Evolutionary conservation across 35 echinoderm and acorn worm species (phyloP), one percentile per base, ranked within the genome.

Genomic region (Heliocidaris tuberculata): DNA sequence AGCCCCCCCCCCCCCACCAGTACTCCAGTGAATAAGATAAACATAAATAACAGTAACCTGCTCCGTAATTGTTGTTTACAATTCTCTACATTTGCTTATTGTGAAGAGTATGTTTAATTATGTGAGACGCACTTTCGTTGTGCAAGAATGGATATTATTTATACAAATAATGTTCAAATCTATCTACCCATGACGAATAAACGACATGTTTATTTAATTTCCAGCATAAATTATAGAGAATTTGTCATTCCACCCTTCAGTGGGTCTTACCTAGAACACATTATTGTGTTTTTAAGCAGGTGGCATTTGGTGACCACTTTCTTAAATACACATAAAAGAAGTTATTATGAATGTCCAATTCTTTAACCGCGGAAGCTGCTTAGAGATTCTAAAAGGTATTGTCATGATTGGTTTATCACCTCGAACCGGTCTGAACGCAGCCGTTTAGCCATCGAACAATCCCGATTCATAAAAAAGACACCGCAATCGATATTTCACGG

Each of bases 381-480:
- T 78, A 78, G 27, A 78, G 19, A 78, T 78, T 78, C 65, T 78
- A n/a, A 78, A 78, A 78, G 65, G 21, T 19, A 6, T 78, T 78
- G 65, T 78, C 65, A 21, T 78, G 65, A 78, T 78, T 78, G 65
- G 65, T 78, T 78, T 78, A 78, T 78, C 65, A 78, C n/a, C 65
- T 19, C 19, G 65, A 78, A 42, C 35, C 3, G 35, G 35, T 3
- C 35, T 42, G 35, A 42, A 42, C 35, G 35, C 35, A 1, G 35
- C 27, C 24, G 65, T 78, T 78, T 78, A 78, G 65, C 27, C 8
- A 78, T 78, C 27, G 65, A 78, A 78, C 65, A 78, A 78, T 27
- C 21, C 21, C 65, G 65, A 78, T 78, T 19, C 21, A 24, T 78
- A 19, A 60, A 60, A 15, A 60, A 19, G 10, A 9, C 54, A 59